Conservation (phyloP, 2,113 vertebrate species). For the Syngnathoides biaculeatus region DNA sequence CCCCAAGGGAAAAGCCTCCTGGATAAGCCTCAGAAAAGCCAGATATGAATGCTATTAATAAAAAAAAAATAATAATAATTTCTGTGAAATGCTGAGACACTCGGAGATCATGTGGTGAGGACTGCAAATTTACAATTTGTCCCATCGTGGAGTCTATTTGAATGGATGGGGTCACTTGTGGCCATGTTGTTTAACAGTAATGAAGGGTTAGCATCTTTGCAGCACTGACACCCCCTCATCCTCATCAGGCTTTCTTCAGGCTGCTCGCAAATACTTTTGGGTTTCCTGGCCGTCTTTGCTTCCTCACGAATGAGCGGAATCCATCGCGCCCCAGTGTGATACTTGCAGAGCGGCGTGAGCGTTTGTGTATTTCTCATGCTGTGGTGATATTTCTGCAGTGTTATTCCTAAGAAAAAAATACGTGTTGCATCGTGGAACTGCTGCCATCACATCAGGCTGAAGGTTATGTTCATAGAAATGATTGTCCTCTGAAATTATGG, state of each 20-base stretch:
- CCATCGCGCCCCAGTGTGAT: constrained; percentile 59
- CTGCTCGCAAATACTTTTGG: constrained; percentile 65
- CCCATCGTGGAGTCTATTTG: background rate
- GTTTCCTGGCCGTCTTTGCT: constrained; percentile 60
- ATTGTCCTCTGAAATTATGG: background rate
- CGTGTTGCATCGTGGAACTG: background rate
- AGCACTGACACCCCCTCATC: constrained; percentile 17
- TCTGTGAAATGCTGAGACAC: no score
- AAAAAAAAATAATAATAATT: no score
- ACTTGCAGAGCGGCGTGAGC: constrained; percentile 23
- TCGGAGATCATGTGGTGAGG: no score
- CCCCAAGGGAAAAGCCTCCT: background rate
- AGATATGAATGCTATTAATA: background rate
- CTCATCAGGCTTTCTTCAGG: constrained; percentile 43
- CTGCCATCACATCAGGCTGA: background rate
- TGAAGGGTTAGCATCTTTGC: constrained; percentile 25
- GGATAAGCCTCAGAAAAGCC: background rate
- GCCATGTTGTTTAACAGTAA: constrained; percentile 16
- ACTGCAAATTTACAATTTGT: background rate
- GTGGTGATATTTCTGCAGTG: background rate
- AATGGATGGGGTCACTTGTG: constrained; percentile 5
- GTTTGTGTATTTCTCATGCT: constrained; percentile 1
- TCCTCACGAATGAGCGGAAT: constrained; percentile 71
- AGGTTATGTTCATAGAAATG: background rate
- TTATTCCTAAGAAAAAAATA: background rate